Evolutionary conservation across 2,888 invertebrate genomes (phyloP), one percentile per base, ranked within the genome.

Genomic region (Neoitamus cyanurus): DNA sequence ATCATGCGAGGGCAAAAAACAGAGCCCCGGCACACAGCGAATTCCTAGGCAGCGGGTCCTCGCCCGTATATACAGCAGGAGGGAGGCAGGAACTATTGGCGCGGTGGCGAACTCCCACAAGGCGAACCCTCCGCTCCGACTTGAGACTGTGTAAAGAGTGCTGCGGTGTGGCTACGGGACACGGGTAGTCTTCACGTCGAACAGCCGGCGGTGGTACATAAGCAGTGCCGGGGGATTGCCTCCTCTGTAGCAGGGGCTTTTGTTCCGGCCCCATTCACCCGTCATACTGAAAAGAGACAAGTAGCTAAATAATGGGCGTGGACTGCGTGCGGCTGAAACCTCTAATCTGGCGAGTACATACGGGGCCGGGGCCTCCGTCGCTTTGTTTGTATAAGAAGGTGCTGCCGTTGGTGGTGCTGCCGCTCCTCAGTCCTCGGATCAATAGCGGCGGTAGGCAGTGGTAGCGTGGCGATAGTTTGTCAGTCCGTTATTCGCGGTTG

Each of bases 301-400:
- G 84, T 84, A 77, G 86, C 86, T 84, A 78, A 68, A 84, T 84
- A 84, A 84, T 77, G 84, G 86, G 86, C 86, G 86, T 86, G 86
- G 70, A 85, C 83, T 83, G 78, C 58, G 30, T 78, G 72, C 70
- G 77, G 48, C 72, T 85, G 85, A 85, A 86, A 85, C 86, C 86
- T 86, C 85, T 85, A 86, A 85, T 86, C 80, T 73, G 68, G 20
- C 46, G 15, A 42, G 28, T 46, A 70, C 42, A 69, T 84, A 83
- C n/a, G n/a, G 83, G 78, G 31, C 58, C 3, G 37, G 73, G 6
- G 58, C 6, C 9, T 5, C 3, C 34, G 3, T 13, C 13, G 15
- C 5, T 58, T 34, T 78, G 84, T 85, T 84, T 84, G 85, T 84
- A 37, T 58, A 83, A 83, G 85, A 84, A 83, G 78, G 69, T 77